These are phyloP conservation scores for Cheilosia variabilis DNA, from an alignment of 2,888 invertebrate genomes.

Conservation along the genomic window DNA sequence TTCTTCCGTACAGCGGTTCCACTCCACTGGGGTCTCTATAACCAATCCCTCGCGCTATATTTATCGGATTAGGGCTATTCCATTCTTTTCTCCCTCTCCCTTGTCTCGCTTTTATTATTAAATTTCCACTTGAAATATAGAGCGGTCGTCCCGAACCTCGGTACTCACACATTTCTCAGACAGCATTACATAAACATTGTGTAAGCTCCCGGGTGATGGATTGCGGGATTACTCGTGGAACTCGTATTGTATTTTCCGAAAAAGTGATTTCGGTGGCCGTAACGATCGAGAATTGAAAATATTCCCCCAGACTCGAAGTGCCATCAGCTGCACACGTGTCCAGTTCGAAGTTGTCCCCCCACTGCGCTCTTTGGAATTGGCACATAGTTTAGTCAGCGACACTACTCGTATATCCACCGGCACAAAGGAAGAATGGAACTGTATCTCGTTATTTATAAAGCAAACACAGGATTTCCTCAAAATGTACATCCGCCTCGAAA, in stretches of 20 bases:
- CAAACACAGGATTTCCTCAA: constrained; percentile 66
- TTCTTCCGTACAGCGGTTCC: constrained; percentile 12
- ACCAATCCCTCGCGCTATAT: no score
- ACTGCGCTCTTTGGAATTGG: not conserved
- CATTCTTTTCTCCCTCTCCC: constrained; percentile 1
- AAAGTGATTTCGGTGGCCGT: constrained; percentile 10
- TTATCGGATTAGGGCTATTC: constrained; percentile 43
- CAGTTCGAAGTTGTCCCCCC: not conserved
- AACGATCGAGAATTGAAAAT: constrained; percentile 46
- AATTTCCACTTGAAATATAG: constrained; percentile 57
- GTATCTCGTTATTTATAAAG: constrained; percentile 64
- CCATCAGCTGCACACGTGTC: constrained; percentile 5
- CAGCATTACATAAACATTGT: constrained; percentile 45
- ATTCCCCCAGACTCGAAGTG: not conserved
- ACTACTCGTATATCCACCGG: not conserved
- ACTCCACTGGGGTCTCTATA: not conserved
- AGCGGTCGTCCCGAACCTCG: not conserved
- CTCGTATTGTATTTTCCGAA: not conserved
- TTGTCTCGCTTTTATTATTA: constrained; percentile 39
- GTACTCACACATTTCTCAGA: constrained; percentile 28
- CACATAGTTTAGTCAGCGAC: not conserved
- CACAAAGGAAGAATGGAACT: constrained; percentile 26
- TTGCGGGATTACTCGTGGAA: constrained; percentile 39
- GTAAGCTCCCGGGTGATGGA: constrained; percentile 55
- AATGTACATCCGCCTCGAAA: constrained; percentile 68